Percentiles rank a stretch among this genome's conserved stretches.
These are phyloP conservation scores for Athrips mouffetella DNA, from an alignment of 2,888 invertebrate genomes.

Conservation along the genomic window DNA sequence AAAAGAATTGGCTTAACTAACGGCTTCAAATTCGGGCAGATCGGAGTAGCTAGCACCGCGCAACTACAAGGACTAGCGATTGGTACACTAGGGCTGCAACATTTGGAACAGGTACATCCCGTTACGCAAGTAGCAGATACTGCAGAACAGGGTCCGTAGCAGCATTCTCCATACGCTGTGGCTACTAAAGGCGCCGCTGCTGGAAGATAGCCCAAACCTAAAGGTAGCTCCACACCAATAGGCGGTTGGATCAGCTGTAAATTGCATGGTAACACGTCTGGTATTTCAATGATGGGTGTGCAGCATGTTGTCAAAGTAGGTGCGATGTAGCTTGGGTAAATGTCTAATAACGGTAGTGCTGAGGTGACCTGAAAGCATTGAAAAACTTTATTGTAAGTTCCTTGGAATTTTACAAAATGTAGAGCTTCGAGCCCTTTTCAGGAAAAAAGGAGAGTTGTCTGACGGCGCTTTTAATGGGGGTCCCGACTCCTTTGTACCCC, in stretches of 20 bases:
- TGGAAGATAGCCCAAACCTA: slow-evolving; percentile 41
- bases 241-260: slow-evolving; percentile 42
- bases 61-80: slow-evolving; percentile 31
- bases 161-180: slow-evolving; percentile 25
- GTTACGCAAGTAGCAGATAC: slow-evolving; percentile 7
- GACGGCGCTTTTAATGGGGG: too few relatives aligned
- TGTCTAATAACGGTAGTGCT: not conserved
- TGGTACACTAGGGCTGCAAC: slow-evolving; percentile 33
- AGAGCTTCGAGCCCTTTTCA: too few relatives aligned
- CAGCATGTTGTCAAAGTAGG: not conserved
- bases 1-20: slow-evolving; percentile 40
- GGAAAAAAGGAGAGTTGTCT: too few relatives aligned
- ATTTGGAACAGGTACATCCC: not conserved
- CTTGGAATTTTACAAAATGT: too few relatives aligned
- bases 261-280: slow-evolving; percentile 7
- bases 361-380: not conserved
- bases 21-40: slow-evolving; percentile 34
- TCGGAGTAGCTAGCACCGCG: slow-evolving; percentile 37
- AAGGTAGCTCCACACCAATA: slow-evolving; percentile 34
- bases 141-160: slow-evolving; percentile 7
- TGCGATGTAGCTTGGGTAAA: not conserved
- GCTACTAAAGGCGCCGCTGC: slow-evolving; percentile 39
- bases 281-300: not conserved
- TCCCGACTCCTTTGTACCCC: too few relatives aligned
- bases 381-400: too few relatives aligned